Conservation (phyloP, 1,140 invertebrate species). For the Lutraria rhynchaena region DNA sequence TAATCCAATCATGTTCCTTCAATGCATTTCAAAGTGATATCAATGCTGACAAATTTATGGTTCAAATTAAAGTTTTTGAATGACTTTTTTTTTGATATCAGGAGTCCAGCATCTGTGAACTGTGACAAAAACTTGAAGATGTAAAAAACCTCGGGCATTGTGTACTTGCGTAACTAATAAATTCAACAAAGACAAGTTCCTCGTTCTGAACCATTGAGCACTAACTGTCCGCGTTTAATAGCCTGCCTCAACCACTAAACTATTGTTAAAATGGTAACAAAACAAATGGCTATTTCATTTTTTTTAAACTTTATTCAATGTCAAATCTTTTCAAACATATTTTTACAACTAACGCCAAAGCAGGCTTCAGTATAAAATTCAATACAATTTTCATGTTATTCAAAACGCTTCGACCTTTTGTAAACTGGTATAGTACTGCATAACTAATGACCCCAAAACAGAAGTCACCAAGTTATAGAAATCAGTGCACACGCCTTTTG, state of each 20-base stretch:
- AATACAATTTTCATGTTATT: slow-evolving; percentile 48
- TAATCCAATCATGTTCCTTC: slow-evolving; percentile 14
- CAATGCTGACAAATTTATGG: slow-evolving; percentile 36
- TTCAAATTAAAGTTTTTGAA: slow-evolving; percentile 41
- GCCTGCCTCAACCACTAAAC: not conserved
- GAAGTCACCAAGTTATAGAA: slow-evolving; percentile 23
- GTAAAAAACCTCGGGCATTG: slow-evolving; percentile 50
- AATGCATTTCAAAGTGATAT: slow-evolving; percentile 33
- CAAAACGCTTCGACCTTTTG: slow-evolving; percentile 38
- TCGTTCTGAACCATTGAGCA: not conserved
- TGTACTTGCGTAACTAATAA: slow-evolving; percentile 44
- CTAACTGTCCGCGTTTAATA: slow-evolving; percentile 39
- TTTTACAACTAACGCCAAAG: slow-evolving; percentile 8
- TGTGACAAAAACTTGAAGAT: slow-evolving; percentile 8
- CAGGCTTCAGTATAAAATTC: slow-evolving; percentile 30
- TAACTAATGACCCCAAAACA: slow-evolving; percentile 40
- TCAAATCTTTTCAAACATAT: slow-evolving; percentile 50
- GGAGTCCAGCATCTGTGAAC: slow-evolving; percentile 54
- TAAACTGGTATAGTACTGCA: slow-evolving; percentile 11
- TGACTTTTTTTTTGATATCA: slow-evolving; percentile 49
- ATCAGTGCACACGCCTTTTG: slow-evolving; percentile 31
- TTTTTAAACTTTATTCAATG: slow-evolving; percentile 29
- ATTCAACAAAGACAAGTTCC: slow-evolving; percentile 16
- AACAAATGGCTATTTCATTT: slow-evolving; percentile 57
- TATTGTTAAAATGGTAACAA: slow-evolving; percentile 43